phyloP scores from a whole-genome alignment of 2,113 vertebrate genomes.

The Cyanoderma ruficeps region DNA sequence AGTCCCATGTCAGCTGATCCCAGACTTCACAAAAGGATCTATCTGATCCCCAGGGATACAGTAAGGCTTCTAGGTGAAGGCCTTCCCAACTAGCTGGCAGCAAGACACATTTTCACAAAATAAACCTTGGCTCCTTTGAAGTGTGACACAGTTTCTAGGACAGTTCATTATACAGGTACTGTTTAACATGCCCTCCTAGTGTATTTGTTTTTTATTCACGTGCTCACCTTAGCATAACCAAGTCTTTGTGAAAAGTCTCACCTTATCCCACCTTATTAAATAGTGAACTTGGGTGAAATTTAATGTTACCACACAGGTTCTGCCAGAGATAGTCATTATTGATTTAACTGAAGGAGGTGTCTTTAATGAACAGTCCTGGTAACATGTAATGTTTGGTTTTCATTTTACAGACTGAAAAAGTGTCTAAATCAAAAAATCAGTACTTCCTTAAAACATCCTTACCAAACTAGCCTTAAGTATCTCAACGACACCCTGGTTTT shows the following conservation, averaged over 20 bases:
- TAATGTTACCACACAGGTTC: background rate
- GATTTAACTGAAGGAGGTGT: background rate
- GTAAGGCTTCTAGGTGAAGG: background rate
- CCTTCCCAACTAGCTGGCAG: background rate
- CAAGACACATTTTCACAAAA: background rate
- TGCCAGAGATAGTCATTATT: background rate
- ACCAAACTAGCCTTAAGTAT: background rate
- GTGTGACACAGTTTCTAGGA: background rate
- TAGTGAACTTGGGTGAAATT: background rate
- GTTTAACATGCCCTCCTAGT: background rate
- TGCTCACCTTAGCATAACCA: background rate
- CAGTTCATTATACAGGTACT: background rate
- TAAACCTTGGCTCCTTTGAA: background rate
- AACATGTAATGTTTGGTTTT: background rate
- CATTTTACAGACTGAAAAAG: background rate
- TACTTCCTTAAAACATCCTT: fast-evolving
- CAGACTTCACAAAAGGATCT: background rate
- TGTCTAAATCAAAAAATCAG: background rate
- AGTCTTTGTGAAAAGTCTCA: background rate
- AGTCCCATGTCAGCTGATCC: background rate
- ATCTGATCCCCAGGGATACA: background rate
- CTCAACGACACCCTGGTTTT: background rate
- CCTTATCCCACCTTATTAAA: background rate
- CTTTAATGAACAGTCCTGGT: background rate
- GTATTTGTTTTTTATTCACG: background rate